These are phyloP conservation scores for Nothobranchius kuhntae DNA, from an alignment of 2,113 vertebrate species.

Conservation along the genomic window DNA sequence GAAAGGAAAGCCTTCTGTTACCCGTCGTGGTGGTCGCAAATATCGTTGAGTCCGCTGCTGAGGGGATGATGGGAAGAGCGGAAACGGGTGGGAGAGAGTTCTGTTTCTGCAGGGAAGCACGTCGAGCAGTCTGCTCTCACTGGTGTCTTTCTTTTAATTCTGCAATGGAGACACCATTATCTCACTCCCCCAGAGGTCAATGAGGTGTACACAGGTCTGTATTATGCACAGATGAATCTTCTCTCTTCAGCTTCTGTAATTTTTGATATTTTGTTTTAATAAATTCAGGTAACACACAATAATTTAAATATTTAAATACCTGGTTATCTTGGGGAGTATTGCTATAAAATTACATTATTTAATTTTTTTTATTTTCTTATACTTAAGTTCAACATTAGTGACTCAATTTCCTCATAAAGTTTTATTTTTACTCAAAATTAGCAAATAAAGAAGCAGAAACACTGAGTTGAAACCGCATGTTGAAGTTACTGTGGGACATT, in stretches of 20 bases:
- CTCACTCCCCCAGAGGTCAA: neutral
- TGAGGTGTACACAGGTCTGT: too few relatives aligned
- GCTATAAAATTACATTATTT: too few relatives aligned
- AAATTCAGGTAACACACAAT: neutral
- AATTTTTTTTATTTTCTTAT: neutral
- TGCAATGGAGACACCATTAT: neutral
- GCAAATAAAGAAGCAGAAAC: neutral
- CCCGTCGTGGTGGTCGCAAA: constrained; percentile 39
- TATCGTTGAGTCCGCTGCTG: constrained; percentile 47
- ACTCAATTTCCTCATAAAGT: constrained; percentile 14
- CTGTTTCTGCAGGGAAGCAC: constrained; percentile 13
- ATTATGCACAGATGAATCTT: too few relatives aligned
- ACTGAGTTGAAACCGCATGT: too few relatives aligned
- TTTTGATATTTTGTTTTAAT: too few relatives aligned
- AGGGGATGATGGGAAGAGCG: constrained; percentile 52
- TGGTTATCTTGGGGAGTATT: neutral
- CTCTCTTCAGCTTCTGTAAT: too few relatives aligned
- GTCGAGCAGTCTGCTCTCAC: constrained; percentile 16
- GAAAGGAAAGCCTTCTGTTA: constrained; percentile 29
- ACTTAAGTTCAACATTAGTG: constrained; percentile 15
- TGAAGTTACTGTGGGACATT: too few relatives aligned
- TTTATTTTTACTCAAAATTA: neutral
- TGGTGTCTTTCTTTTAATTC: neutral
- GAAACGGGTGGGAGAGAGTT: too few relatives aligned
- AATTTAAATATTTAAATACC: neutral